phyloP scores from a whole-genome alignment of 2,113 vertebrate genomes.

The Poeciliopsis occidentalis region DNA sequence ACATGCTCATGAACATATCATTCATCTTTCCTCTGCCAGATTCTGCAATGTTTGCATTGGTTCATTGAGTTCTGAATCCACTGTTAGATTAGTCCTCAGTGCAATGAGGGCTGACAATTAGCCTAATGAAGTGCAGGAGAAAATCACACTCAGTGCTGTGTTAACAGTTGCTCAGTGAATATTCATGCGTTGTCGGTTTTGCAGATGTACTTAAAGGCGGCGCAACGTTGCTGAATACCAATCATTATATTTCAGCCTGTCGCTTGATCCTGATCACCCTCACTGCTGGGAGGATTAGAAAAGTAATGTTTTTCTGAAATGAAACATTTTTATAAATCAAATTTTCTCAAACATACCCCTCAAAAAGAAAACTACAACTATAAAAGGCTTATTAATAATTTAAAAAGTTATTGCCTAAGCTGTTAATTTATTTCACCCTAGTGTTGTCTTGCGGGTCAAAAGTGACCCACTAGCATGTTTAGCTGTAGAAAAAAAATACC shows the following conservation, averaged over 20 bases:
- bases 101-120: slow-evolving; percentile 76
- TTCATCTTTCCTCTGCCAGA: slow-evolving; percentile 32
- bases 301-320: background rate
- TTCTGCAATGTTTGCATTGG: slow-evolving; percentile 61
- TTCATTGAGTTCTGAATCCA: slow-evolving; percentile 77
- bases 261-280: slow-evolving; percentile 58
- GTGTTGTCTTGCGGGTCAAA: too few relatives aligned
- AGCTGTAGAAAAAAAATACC: too few relatives aligned
- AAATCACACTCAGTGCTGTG: slow-evolving; percentile 78
- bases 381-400: background rate
- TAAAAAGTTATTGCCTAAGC: background rate
- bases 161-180: slow-evolving; percentile 75
- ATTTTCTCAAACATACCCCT: background rate
- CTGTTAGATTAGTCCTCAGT: slow-evolving; percentile 61
- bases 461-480: too few relatives aligned
- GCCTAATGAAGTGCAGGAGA: slow-evolving; percentile 75
- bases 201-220: slow-evolving; percentile 67
- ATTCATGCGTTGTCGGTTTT: slow-evolving; percentile 75
- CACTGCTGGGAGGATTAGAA: slow-evolving; percentile 37
- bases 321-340: background rate
- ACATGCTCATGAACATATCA: slow-evolving; percentile 13
- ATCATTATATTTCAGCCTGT: slow-evolving; percentile 74
- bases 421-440: background rate
- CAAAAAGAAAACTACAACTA: background rate
- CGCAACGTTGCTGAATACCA: slow-evolving; percentile 75